Evolutionary conservation across 1,140 invertebrate genomes (phyloP), one percentile per base, ranked within the genome.

Genomic region (Gonioctena quinquepunctata): DNA sequence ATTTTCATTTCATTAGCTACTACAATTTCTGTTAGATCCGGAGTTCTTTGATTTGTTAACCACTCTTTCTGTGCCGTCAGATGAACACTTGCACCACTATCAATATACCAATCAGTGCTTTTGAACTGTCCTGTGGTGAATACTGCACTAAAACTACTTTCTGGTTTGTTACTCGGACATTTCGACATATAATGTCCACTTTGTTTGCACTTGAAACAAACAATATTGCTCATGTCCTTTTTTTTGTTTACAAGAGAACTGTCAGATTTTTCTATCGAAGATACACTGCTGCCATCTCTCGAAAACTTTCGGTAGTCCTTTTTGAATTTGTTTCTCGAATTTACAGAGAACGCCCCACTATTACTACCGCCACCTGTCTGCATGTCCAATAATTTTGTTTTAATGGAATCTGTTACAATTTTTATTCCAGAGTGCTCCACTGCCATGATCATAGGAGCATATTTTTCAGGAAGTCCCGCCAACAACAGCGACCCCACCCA

Each of bases 371-470:
- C 23, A 59, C 16, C 56, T 59, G 25, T 26, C 28, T 76, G 61
- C 75, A 75, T 71, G 56, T 77, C 76, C 11, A 84, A 48, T 11
- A 83, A 73, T 77, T 83, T 84, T 33, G 78, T 74, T 72, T 84
- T 83, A 18, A 83, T 80, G 3, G 65, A 72, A 62, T 84, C 82
- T 16, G 77, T 72, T 33, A 75, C 76, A 8, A 84, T 81, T 56
- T 60, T 50, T 8, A 79, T 77, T 21, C 76, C 78, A 8, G 75
- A 80, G 68, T 76, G 76, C 50, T 84, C 80, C 18, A 83, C 61
- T 0, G 76, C 80, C 80, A 83, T 84, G 5, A 84, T 84, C 82
- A 83, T 84, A 0, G 83, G 79, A 57, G 78, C 70, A 71, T 80
- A 83, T 3, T 77, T 65, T 7, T 82, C 80, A 5, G 81, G 79